Conservation (phyloP, 2,888 invertebrate species). For the Helicoverpa assulta region DNA sequence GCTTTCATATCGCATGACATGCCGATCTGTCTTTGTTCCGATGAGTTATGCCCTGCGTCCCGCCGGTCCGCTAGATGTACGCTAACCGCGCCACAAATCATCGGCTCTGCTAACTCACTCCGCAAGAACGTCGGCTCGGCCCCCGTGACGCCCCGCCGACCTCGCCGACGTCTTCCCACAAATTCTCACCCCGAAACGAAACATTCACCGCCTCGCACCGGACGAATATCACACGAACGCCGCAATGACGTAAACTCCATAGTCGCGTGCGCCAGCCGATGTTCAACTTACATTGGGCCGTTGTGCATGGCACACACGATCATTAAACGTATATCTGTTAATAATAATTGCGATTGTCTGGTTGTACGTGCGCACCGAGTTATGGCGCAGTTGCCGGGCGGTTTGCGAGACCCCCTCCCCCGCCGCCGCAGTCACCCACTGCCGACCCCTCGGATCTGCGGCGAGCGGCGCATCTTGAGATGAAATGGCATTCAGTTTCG, state of each 20-base stretch:
- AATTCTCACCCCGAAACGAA: constrained; percentile 78
- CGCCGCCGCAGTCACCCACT: constrained; percentile 64
- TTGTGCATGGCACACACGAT: constrained; percentile 79
- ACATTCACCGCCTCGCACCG: constrained; percentile 67
- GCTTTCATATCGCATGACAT: constrained; percentile 66
- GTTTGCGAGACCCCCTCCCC: constrained; percentile 64
- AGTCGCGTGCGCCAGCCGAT: constrained; percentile 72
- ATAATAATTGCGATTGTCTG: constrained; percentile 89
- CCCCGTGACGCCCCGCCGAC: constrained; percentile 60
- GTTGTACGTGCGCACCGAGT: constrained; percentile 86
- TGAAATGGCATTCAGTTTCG: constrained; percentile 83
- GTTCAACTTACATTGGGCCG: constrained; percentile 73
- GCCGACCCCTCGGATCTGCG: constrained; percentile 73
- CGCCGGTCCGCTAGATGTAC: constrained; percentile 79
- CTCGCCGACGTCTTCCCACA: constrained; percentile 72
- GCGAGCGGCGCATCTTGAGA: constrained; percentile 81
- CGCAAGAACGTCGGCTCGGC: constrained; percentile 71
- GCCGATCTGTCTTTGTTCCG: constrained; percentile 75
- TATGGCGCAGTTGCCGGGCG: constrained; percentile 86
- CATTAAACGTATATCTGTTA: constrained; percentile 88
- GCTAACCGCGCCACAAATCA: constrained; percentile 85
- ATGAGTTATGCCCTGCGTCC: constrained; percentile 78
- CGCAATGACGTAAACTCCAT: constrained; percentile 72
- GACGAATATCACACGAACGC: constrained; percentile 77
- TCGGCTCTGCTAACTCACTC: constrained; percentile 79